Evolutionary conservation across 1,140 invertebrate genomes (phyloP), one percentile per base, ranked within the genome.

Genomic region (Laupala kohalensis): DNA sequence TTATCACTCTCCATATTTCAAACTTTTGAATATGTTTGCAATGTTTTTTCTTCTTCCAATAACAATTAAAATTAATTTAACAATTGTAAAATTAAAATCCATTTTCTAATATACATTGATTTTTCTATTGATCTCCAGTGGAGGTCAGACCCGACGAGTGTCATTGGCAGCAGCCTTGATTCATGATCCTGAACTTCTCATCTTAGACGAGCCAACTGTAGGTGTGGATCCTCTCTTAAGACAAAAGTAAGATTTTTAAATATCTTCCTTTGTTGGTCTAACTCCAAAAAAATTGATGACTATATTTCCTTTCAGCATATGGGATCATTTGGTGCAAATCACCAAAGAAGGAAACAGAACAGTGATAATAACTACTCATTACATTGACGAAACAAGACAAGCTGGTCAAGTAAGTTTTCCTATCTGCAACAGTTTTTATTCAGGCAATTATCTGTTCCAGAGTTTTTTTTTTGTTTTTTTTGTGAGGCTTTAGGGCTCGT

Each of bases 191-290:
- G 92, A 96, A 81, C 83, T 97, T 0, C 81, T 98, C 25, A 96
- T 98, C 76, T 81, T 97, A 65, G 95, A 98, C 77, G 95, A 97
- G 78, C 95, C 95, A 0, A 97, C 95, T 2, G 95, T 96, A 6
- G 90, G 91, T 23, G 63, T 73, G 5, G 72, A 73, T 26, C 72
- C 72, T 15, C 25, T 73, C 5, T 63, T 73, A 25, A 64, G 72
- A 25, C 68, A 73, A 30, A 72, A 72, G 73, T 69, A 53, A 37
- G 28, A 25, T 25, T 65, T 9, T 19, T 19, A 65, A 65, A 65
- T 23, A 1, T n/a, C 13, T 25, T 65, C 23, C 5, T 24, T 2
- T 3, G 64, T 65, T 23, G 15, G 3, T 66, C 12, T 9, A 30
- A 27, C 3, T 19, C 26, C 19, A 5, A 67, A 67, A 67, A 5